These are phyloP conservation scores for Pelagia noctiluca DNA, from an alignment of 30 jellyfish, hydroid and myxozoan genomes.

Conservation along the genomic window DNA sequence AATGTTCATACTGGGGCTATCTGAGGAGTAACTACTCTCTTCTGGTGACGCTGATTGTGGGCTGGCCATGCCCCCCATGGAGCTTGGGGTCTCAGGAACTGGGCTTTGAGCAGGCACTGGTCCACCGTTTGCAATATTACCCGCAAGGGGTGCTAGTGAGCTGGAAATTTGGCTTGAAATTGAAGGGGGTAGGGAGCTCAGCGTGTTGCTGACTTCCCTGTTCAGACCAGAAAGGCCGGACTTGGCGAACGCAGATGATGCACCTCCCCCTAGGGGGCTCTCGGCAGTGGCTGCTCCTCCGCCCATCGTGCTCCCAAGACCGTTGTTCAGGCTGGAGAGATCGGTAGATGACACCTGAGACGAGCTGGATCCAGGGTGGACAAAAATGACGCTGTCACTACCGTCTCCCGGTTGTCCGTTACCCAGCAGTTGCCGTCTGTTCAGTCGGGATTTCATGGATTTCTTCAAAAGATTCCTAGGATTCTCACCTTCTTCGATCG, in stretches of 20 bases:
- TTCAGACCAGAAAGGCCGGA: constrained; percentile 86
- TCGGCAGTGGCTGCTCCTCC: constrained; percentile 52
- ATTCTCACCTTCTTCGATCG: constrained; percentile 44
- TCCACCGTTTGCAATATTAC: not conserved
- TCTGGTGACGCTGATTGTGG: constrained; percentile 38
- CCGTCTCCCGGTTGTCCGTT: constrained; percentile 81
- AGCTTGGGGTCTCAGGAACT: constrained; percentile 49
- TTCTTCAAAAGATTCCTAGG: constrained; percentile 67
- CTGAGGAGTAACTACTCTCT: constrained; percentile 83
- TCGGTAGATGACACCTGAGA: constrained; percentile 76
- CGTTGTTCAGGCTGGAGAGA: constrained; percentile 45
- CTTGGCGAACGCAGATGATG: constrained; percentile 81
- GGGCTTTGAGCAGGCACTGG: not conserved
- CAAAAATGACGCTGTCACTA: constrained; percentile 94
- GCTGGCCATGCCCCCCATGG: constrained; percentile 64
- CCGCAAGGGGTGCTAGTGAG: constrained; percentile 33
- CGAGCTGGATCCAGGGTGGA: constrained; percentile 87
- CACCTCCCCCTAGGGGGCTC: constrained; percentile 44
- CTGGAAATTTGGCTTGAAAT: constrained; percentile 51
- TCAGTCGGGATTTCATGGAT: constrained; percentile 64
- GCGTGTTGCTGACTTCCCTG: constrained; percentile 23
- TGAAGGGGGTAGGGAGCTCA: constrained; percentile 54
- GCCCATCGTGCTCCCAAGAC: constrained; percentile 48
- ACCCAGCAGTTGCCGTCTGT: constrained; percentile 87
- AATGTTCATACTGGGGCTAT: constrained; percentile 93